Base-by-base conservation (phyloP, 2,797 vertebrate species). In the Lagocephalus sceleratus region DNA sequence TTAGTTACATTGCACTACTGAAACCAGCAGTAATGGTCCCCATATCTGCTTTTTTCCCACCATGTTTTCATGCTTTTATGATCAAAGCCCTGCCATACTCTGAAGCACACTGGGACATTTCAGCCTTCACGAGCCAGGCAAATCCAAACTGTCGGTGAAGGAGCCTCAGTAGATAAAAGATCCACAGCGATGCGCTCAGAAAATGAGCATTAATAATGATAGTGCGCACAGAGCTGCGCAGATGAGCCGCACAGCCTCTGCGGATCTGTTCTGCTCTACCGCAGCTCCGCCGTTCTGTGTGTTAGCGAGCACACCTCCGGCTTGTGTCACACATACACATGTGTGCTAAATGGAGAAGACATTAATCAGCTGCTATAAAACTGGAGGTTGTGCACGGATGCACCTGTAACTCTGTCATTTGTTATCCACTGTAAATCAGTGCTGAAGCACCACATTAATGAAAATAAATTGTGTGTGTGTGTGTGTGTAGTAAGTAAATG, bases 51-150 rank as follows among this genome's bases (percentile, higher is more conserved):
- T 43, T 68, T 75, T 50, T 69, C 46, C 79, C 76, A n/a, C 65
- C 45, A 20, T 7, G 79, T 89, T 86, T 44, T 85, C 81, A 88
- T 86, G 86, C 84, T 87, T 81, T 87, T 79, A 54, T 49, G 66
- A 84, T 83, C 78, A 79, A 80, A 80, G 68, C 70, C 49, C 21
- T 22, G 41, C 67, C 8, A 25, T 32, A 59, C 47, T 3, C 12
- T 14, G n/a, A 51, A 56, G 50, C 19, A 39, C 57, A 35, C 46
- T 0, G 59, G 48, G 63, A 74, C 52, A 61, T n/a, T 23, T 38
- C 66, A 25, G 51, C 52, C 59, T 55, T 46, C 35, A 59, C 3
- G 11, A 25, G 39, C 0, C 32, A 35, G 12, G 9, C 26, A 29
- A 29, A 29, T 29, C 26, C 47, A 49, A 60, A 32, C 19, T 20